Percentiles rank a stretch among this genome's conserved stretches.
phyloP scores from a whole-genome alignment of 2,888 invertebrate genomes.

The Folsomia manolachei region DNA sequence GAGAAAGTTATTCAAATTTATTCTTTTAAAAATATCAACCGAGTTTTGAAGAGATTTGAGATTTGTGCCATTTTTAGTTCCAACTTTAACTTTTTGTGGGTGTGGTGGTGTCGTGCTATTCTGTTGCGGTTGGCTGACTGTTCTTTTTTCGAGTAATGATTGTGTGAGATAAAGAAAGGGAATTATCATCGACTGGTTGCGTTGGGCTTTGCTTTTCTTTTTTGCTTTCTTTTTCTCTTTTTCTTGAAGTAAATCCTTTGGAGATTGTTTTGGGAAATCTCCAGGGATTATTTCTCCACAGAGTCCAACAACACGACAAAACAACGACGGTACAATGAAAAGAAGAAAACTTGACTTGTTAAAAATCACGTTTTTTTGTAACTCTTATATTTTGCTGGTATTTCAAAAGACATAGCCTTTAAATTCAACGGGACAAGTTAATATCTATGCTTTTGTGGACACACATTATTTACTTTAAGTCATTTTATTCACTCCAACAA shows the following conservation, averaged over 20 bases:
- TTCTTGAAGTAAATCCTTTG: not conserved
- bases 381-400: too few species aligned
- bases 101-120: not conserved
- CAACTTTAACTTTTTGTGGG: too few species aligned
- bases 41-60: too few species aligned
- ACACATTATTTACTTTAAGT: too few species aligned
- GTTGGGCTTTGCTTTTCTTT: too few species aligned
- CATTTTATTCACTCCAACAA: too few species aligned
- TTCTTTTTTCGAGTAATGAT: not conserved
- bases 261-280: constrained; percentile 8
- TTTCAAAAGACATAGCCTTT: too few species aligned
- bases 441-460: too few species aligned
- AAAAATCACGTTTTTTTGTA: not conserved
- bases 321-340: not conserved
- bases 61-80: too few species aligned
- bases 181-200: not conserved
- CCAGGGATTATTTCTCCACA: not conserved
- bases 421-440: too few species aligned
- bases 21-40: not conserved
- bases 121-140: not conserved
- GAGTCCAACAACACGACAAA: not conserved
- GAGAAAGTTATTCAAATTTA: not conserved
- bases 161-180: constrained; percentile 29
- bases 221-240: not conserved
- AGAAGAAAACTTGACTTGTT: not conserved